phyloP scores from a whole-genome alignment of 2,113 vertebrate species.

The Chionomys nivalis region DNA sequence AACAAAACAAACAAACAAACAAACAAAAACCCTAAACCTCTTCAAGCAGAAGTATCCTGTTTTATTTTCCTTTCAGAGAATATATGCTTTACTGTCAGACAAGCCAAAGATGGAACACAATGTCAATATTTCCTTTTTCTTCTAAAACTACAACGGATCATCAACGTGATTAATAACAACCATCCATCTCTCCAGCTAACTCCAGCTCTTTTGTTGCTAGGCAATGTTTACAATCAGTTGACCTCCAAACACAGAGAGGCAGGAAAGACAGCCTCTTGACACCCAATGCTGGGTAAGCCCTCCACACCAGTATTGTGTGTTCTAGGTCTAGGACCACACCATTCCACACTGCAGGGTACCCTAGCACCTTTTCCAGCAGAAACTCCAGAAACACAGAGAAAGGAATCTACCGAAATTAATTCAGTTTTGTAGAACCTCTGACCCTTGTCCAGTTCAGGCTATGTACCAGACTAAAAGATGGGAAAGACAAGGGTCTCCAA shows the following conservation, averaged over 20 bases:
- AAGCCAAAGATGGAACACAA: constrained; percentile 77
- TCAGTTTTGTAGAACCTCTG: neutral
- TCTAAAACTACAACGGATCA: constrained; percentile 77
- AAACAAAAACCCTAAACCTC: neutral
- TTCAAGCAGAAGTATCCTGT: constrained; percentile 50
- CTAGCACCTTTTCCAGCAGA: constrained; percentile 58
- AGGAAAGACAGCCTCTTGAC: constrained; percentile 63
- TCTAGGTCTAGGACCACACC: constrained; percentile 55
- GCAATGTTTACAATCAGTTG: constrained; percentile 75
- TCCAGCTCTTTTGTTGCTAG: constrained; percentile 80
- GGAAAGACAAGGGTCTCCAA: neutral
- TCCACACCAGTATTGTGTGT: constrained; percentile 22
- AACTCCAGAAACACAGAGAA: neutral
- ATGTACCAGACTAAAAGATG: neutral
- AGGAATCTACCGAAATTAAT: neutral
- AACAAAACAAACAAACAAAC: too few relatives aligned
- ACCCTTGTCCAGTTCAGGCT: too few relatives aligned
- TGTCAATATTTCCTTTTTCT: constrained; percentile 80
- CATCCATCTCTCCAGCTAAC: constrained; percentile 57
- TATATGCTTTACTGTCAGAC: constrained; percentile 70
- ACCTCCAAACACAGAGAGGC: constrained; percentile 71
- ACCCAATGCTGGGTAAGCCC: constrained; percentile 66
- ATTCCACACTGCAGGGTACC: constrained; percentile 59
- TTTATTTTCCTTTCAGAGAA: constrained; percentile 75
- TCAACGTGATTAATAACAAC: constrained; percentile 77